phyloP scores from a whole-genome alignment of 2,888 invertebrate genomes.

The Agrochola macilenta region DNA sequence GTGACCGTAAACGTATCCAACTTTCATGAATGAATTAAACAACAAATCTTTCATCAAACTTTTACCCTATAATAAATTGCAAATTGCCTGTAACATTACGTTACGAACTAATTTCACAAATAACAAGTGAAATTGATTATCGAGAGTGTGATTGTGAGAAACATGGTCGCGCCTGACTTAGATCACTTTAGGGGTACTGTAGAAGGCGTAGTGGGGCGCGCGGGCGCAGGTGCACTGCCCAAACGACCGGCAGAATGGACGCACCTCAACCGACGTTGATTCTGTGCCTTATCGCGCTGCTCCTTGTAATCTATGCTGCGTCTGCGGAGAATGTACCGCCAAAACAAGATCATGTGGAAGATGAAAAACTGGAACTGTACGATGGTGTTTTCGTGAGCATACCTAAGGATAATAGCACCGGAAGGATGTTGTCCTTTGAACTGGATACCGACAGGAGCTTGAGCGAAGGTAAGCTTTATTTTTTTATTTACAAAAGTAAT shows the following conservation, averaged over 20 bases:
- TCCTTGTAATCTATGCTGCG: slow-evolving; percentile 65
- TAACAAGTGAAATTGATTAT: slow-evolving; percentile 59
- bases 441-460: slow-evolving; percentile 73
- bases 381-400: slow-evolving; percentile 82
- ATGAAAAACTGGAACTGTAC: slow-evolving; percentile 78
- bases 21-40: no score
- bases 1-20: background rate
- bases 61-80: background rate
- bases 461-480: slow-evolving; percentile 76
- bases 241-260: slow-evolving; percentile 81
- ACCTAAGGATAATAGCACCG: slow-evolving; percentile 75
- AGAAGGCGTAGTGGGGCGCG: slow-evolving; percentile 67
- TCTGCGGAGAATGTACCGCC: slow-evolving; percentile 61
- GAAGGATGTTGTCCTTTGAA: slow-evolving; percentile 80
- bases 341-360: slow-evolving; percentile 58
- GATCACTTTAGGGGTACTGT: slow-evolving; percentile 65
- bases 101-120: slow-evolving; percentile 40
- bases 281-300: slow-evolving; percentile 69
- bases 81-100: slow-evolving; percentile 32
- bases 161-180: slow-evolving; percentile 41
- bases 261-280: slow-evolving; percentile 73
- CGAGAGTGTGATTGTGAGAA: slow-evolving; percentile 47
- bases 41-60: slow-evolving; percentile 11
- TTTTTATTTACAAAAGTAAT: background rate
- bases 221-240: slow-evolving; percentile 70